Percentiles rank a stretch among this genome's conserved stretches.
phyloP scores from a whole-genome alignment of 2,888 invertebrate species.

The Aquatica leii region DNA sequence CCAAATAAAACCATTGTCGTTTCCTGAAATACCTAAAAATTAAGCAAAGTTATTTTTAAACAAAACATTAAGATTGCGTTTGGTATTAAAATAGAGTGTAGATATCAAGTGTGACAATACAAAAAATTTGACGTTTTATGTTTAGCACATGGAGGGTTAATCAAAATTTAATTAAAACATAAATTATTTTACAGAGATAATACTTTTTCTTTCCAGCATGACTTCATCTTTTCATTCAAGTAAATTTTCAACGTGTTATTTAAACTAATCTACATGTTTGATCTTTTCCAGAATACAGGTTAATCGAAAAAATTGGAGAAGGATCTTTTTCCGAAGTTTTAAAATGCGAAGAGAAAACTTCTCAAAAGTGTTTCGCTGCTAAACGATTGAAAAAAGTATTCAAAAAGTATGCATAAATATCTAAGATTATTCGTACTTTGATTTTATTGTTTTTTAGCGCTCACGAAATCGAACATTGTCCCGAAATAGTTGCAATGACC shows the following conservation, averaged over 20 bases:
- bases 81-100: not conserved
- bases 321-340: slow-evolving; percentile 75
- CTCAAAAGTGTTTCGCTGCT: slow-evolving; percentile 67
- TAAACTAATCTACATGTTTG: not conserved
- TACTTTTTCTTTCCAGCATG: slow-evolving; percentile 12
- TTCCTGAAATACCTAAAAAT: too few relatives aligned
- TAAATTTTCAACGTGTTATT: not conserved
- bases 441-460: slow-evolving; percentile 54
- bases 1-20: not conserved
- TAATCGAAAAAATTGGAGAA: slow-evolving; percentile 72
- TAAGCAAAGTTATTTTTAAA: too few relatives aligned
- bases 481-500: slow-evolving; percentile 69
- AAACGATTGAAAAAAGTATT: slow-evolving; percentile 70
- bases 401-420: slow-evolving; percentile 60
- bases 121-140: slow-evolving; percentile 15
- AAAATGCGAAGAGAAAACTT: slow-evolving; percentile 68
- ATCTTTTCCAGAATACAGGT: slow-evolving; percentile 67
- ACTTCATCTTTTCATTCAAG: slow-evolving; percentile 24
- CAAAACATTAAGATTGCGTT: too few relatives aligned
- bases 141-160: slow-evolving; percentile 10
- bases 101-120: slow-evolving; percentile 9
- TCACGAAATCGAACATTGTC: slow-evolving; percentile 62
- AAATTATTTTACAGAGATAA: not conserved
- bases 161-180: slow-evolving; percentile 10
- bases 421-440: slow-evolving; percentile 10